These are phyloP conservation scores for Uropsilus gracilis DNA, from an alignment of 2,113 vertebrate species.

Conservation along the genomic window DNA sequence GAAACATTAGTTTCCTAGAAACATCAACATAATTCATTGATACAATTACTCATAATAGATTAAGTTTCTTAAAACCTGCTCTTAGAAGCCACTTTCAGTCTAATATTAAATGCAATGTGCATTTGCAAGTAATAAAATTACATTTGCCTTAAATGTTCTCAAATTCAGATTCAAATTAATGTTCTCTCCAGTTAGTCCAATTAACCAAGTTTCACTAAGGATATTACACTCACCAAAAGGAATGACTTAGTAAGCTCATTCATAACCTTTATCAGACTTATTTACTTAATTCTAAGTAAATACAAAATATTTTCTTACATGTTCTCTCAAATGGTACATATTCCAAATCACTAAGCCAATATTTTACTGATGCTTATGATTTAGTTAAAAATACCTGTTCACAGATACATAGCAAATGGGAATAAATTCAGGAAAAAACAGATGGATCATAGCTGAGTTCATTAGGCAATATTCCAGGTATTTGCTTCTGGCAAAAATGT, in stretches of 20 bases:
- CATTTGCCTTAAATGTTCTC: conserved; percentile 17
- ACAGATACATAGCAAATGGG: not conserved
- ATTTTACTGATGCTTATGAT: conserved; percentile 43
- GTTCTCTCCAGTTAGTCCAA: conserved; percentile 15
- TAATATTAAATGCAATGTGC: not conserved
- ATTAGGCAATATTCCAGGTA: conserved; percentile 70
- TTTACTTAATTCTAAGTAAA: conserved; percentile 43
- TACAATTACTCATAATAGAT: not conserved
- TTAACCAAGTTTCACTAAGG: conserved; percentile 32
- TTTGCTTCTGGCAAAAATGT: conserved; percentile 60
- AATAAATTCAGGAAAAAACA: conserved; percentile 46
- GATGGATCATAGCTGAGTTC: conserved; percentile 53
- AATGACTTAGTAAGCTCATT: not conserved
- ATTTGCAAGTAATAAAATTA: conserved; percentile 33
- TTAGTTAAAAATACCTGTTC: conserved; percentile 21
- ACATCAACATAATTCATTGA: not conserved
- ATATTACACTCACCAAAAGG: conserved; percentile 20
- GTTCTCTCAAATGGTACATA: not conserved
- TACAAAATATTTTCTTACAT: conserved; percentile 33
- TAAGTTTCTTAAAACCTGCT: conserved; percentile 9
- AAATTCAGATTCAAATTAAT: conserved; percentile 17
- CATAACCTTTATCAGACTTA: not conserved
- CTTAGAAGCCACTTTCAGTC: not conserved
- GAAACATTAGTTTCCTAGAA: not conserved
- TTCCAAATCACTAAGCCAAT: not conserved